Evolutionary conservation across 2,113 vertebrate species (phyloP), one percentile per base, ranked within the genome.

Genomic region (Ellobius talpinus): DNA sequence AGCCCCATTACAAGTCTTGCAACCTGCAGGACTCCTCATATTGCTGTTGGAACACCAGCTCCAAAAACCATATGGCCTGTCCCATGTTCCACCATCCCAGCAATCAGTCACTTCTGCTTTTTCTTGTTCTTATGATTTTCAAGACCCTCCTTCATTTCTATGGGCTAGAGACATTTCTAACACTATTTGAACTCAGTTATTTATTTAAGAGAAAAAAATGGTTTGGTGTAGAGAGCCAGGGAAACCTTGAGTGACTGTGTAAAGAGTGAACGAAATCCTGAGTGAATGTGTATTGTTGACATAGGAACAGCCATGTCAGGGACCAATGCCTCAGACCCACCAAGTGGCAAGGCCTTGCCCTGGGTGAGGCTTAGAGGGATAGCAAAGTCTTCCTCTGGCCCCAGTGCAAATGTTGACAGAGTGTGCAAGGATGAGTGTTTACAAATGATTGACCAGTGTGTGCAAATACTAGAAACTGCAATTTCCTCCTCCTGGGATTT

Each of bases 151-250:
- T 79, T 87, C 52, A 45, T 74, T 47, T 85, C 45, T 58, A 78
- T 36, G n/a, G 31, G 52, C n/a, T 90, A 7, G n/a, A 79, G 72
- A 52, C 19, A 89, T 14, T 63, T 85, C 33, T 90, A 79, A 94
- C 5, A 84, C 39, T 78, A 58, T 89, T 92, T 90, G 74, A 90
- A 39, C 74, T 92, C 31, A 42, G 23, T 74, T 65, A 65, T 92
- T 88, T 92, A 58, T 63, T 72, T 87, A 93, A 84, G 70, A 89
- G n/a, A 45, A 89, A 42, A 45, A 84, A 87, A 58, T 39, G 66
- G 24, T 14, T 26, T 73, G 58, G 39, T 84, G 58, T 63, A 39
- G 2, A 84, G n/a, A 84, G 58, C 81, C 58, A 84, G n/a, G 39
- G n/a, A 42, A 42, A 31, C 81, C 14, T 63, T 42, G n/a, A 63